phyloP scores from a whole-genome alignment of 2,113 vertebrate genomes.

The Gobio gobio region DNA sequence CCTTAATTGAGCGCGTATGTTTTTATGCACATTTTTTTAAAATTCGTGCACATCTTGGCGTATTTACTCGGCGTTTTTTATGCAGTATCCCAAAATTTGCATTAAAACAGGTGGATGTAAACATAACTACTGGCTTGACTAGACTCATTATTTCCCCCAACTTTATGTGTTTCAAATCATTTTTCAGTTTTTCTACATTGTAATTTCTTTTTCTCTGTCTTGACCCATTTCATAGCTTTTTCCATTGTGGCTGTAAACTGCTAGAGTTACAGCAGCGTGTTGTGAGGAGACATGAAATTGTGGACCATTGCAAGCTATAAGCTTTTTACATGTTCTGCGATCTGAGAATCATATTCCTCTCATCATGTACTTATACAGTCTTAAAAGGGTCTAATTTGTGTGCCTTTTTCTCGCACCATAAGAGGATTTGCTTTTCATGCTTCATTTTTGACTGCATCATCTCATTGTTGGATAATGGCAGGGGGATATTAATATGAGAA shows the following conservation, averaged over 20 bases:
- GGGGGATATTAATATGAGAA: constrained; percentile 15
- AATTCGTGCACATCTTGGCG: too few species aligned
- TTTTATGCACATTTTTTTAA: too few species aligned
- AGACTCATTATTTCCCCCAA: too few species aligned
- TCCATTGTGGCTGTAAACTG: neutral
- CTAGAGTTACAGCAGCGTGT: neutral
- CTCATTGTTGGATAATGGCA: neutral
- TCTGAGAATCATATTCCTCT: neutral
- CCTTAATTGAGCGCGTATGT: too few species aligned
- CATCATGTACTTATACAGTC: constrained; percentile 18
- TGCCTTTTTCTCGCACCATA: constrained; percentile 11
- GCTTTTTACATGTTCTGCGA: neutral
- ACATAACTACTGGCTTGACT: too few species aligned
- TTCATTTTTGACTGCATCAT: neutral
- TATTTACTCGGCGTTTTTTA: too few species aligned
- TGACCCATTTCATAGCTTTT: neutral
- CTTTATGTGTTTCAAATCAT: neutral
- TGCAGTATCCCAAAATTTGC: too few species aligned
- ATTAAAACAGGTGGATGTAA: too few species aligned
- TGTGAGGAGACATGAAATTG: constrained; percentile 22
- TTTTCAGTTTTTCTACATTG: neutral
- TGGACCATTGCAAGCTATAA: constrained; percentile 42
- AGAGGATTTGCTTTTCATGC: neutral
- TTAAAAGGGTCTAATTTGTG: constrained; percentile 29
- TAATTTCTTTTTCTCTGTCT: neutral